phyloP scores from a whole-genome alignment of 2,888 invertebrate genomes.

The Andrena minutula region DNA sequence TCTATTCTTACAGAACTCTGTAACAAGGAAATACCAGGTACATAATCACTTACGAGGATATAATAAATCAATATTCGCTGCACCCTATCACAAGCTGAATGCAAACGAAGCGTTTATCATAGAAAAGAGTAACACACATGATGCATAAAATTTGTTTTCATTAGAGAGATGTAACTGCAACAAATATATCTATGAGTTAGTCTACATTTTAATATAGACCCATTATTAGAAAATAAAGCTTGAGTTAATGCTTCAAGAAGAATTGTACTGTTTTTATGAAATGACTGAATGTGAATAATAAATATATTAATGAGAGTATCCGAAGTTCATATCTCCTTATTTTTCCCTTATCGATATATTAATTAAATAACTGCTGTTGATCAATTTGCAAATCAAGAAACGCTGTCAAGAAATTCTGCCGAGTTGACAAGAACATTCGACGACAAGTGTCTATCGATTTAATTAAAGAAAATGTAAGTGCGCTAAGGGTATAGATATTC shows the following conservation, averaged over 20 bases:
- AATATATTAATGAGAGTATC: constrained; percentile 38
- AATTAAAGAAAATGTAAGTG: no score
- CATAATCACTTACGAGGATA: not conserved
- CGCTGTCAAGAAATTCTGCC: no score
- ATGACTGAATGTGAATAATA: constrained; percentile 52
- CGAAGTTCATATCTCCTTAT: constrained; percentile 20
- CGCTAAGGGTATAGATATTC: no score
- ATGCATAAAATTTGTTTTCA: constrained; percentile 26
- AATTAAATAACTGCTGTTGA: not conserved
- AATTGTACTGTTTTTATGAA: constrained; percentile 58
- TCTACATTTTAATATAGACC: constrained; percentile 22
- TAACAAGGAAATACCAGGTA: constrained; percentile 16
- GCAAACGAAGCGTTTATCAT: constrained; percentile 8
- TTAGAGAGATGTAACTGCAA: constrained; percentile 41
- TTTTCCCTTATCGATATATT: not conserved
- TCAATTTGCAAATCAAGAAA: no score
- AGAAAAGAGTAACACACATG: constrained; percentile 1
- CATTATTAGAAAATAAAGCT: constrained; percentile 15
- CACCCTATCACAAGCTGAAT: constrained; percentile 15
- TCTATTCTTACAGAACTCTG: constrained; percentile 33
- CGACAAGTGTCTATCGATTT: no score
- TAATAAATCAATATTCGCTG: constrained; percentile 10
- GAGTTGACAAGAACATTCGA: no score
- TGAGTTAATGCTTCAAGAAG: constrained; percentile 41
- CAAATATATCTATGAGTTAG: constrained; percentile 36